Conservation (phyloP, 2,888 invertebrate species). For the Drosophila hamatofila region DNA sequence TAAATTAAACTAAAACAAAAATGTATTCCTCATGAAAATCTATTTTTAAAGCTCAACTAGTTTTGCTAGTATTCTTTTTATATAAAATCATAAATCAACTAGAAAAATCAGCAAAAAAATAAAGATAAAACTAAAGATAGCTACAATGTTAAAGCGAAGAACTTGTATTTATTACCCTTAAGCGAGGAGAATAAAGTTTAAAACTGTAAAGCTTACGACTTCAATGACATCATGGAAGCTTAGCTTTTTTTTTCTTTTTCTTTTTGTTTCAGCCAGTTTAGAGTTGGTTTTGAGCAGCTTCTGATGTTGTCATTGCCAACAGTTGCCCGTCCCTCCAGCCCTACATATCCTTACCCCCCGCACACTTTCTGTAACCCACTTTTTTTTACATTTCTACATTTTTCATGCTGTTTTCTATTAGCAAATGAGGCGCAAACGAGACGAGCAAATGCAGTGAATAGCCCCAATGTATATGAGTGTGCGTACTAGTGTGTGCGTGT, state of each 20-base stretch:
- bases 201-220: constrained; percentile 19
- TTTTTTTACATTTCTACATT: constrained; percentile 9
- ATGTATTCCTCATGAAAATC: no score
- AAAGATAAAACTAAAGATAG: not conserved
- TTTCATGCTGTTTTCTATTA: constrained; percentile 37
- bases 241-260: constrained; percentile 8
- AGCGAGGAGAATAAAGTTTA: not conserved
- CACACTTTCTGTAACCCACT: constrained; percentile 7
- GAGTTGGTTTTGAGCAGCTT: constrained; percentile 31
- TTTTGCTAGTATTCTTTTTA: not conserved
- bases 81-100: not conserved
- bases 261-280: constrained; percentile 19
- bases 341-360: not conserved
- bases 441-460: constrained; percentile 60
- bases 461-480: constrained; percentile 36
- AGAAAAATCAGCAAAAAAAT: not conserved
- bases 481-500: constrained; percentile 10
- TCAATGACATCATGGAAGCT: constrained; percentile 49
- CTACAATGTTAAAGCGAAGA: no score
- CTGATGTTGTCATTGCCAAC: constrained; percentile 57
- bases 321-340: not conserved
- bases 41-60: not conserved
- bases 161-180: not conserved
- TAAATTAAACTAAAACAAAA: no score
- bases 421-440: constrained; percentile 54